Evolutionary conservation across 2,797 vertebrate species (phyloP), one percentile per base, ranked within the genome.

Genomic region (Yasuhikotakia modesta): DNA sequence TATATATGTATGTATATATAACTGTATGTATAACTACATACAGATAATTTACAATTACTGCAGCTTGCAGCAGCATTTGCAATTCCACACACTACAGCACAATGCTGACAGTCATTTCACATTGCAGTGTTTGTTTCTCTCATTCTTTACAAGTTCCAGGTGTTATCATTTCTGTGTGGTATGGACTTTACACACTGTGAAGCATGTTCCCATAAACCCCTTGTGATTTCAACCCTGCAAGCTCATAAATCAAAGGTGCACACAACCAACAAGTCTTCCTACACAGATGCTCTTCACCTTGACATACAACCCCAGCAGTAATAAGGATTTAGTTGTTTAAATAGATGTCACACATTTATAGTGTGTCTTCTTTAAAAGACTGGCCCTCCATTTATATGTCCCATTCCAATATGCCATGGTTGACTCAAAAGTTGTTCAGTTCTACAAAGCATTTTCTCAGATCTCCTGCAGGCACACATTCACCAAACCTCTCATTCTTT

Each of bases 151-250:
- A 83, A 79, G 80, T 72, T 87, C 84, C 85, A 86, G 83, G 83
- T 90, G 86, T 85, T 86, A 82, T 84, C 64, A 70, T 60, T 81
- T 83, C 61, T 66, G 64, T 82, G 73, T 75, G 76, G 82, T 83
- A 79, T 70, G 78, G 70, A 53, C 74, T 86, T 83, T 63, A 81
- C 76, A 78, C 52, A 81, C 19, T 6, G 76, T 82, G 78, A 82
- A 27, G 21, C 80, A 58, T 75, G 67, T 79, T 70, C 82, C 79
- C 80, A 58, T 76, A 81, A 86, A 85, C 68, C 52, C 75, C 63
- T 27, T 63, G 60, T 75, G 69, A 79, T 84, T 80, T 76, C 66
- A 75, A 46, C 58, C 75, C 78, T 73, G 22, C 50, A 57, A 73
- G 39, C 55, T 79, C 24, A 57, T 66, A 79, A 78, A 85, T 75